Evolutionary conservation across 2,888 invertebrate genomes (phyloP).

Genomic region (Lasioglossum pauxillum): DNA sequence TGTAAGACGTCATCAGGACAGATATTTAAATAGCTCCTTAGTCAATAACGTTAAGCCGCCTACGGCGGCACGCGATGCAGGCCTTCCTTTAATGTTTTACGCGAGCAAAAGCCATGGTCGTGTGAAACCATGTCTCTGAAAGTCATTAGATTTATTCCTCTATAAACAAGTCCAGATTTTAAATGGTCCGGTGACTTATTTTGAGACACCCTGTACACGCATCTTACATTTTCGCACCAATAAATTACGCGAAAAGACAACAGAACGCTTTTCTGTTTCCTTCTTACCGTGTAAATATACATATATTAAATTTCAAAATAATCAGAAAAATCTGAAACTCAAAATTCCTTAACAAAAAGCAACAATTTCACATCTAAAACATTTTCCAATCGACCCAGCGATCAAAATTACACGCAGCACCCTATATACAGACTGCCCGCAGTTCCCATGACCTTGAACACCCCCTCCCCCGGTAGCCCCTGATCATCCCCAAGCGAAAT

Average conservation of each 20-base stretch:
- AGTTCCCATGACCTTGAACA: not conserved
- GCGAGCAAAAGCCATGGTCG: not conserved
- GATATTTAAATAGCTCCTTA: conserved; percentile 31
- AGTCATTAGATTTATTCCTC: not conserved
- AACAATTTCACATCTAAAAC: not conserved
- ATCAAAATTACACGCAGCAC: not conserved
- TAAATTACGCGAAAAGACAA: not conserved
- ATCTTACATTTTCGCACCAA: not conserved
- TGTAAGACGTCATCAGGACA: conserved; percentile 5
- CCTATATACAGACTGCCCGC: not conserved
- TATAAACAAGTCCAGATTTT: not conserved
- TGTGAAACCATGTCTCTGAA: not conserved
- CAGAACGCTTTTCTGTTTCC: not conserved
- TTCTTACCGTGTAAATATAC: not conserved
- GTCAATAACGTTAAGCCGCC: conserved; percentile 19
- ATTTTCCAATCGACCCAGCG: not conserved
- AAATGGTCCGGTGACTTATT: not conserved
- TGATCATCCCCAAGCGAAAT: not conserved
- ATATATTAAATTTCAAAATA: not conserved
- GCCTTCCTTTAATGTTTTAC: not conserved
- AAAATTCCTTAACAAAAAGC: not conserved
- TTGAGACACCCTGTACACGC: not conserved
- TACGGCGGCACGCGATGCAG: conserved; percentile 8
- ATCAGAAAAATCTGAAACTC: not conserved
- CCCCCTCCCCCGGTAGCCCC: not conserved